These are phyloP conservation scores for Antechinus flavipes DNA, from an alignment of 2,113 vertebrate genomes.

Conservation along the genomic window DNA sequence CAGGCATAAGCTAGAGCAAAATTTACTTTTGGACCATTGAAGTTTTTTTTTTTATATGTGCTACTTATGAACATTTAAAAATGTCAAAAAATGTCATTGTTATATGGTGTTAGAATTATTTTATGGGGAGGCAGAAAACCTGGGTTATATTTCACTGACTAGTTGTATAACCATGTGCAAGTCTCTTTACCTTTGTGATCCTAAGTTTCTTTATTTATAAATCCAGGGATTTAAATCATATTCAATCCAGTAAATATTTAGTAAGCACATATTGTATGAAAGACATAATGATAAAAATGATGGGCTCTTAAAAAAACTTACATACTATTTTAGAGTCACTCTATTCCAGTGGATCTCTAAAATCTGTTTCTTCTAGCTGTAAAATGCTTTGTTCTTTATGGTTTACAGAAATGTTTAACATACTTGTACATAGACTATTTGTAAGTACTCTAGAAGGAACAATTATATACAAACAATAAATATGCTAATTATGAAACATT, in stretches of 20 bases:
- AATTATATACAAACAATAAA: background rate
- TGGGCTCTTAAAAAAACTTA: background rate
- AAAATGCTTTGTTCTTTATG: background rate
- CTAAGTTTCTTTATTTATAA: background rate
- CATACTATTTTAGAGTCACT: background rate
- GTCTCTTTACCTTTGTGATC: background rate
- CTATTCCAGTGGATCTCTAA: background rate
- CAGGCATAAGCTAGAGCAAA: background rate
- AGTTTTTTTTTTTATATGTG: background rate
- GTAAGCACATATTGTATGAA: background rate
- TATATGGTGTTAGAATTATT: background rate
- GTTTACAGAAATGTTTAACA: background rate
- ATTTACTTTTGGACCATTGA: background rate
- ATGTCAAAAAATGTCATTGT: background rate
- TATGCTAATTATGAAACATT: background rate
- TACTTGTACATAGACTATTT: constrained; percentile 9
- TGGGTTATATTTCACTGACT: background rate
- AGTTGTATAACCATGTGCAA: background rate
- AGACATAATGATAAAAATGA: background rate
- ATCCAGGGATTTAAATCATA: background rate
- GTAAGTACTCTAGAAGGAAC: background rate
- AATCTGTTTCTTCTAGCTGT: background rate
- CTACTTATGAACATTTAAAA: background rate
- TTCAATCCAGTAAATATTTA: background rate
- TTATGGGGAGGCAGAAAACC: background rate